Evolutionary conservation across 2,797 vertebrate species (phyloP), one percentile per base, ranked within the genome.

Genomic region (Pipistrellus nathusii): DNA sequence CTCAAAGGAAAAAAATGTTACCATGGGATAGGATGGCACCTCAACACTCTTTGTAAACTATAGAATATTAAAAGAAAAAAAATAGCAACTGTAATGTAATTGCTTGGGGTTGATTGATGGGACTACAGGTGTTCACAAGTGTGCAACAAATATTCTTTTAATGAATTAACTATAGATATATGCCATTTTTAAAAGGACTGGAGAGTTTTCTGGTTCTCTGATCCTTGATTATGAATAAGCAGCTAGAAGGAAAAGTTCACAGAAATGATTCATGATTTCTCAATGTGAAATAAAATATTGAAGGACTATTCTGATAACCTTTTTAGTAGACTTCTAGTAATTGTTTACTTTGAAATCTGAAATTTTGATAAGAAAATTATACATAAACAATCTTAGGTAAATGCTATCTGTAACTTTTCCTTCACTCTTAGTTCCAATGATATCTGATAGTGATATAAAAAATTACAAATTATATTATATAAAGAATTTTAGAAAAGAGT

Each of bases 261-360:
- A 44, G 48, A 93, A 73, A 25, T 7, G 11, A 55, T 77, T 46
- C 6, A 21, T 57, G 17, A 59, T 87, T 85, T 91, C 17, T 92
- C 6, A 35, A 3, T 35, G 32, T 35, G 38, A 10, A 88, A 46
- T 73, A n/a, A 77, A 57, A 64, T 82, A 78, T 51, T 55, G 18
- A 78, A 84, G 46, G 25, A 68, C 17, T 68, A 27, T 1, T 14
- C 7, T 27, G 4, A 6, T 8, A 13, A 46, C 1, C 2, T 38
- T 48, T 53, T 41, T 21, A 30, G 18, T 15, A 76, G n/a, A 27
- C 89, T 91, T 73, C 68, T 83, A 44, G 8, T 57, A 18, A n/a
- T 41, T 71, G 25, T 77, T 96, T 95, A 85, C 35, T 64, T 85
- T 83, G 17, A 84, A 85, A 32, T 88, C n/a, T 76, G 5, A 87